Evolutionary conservation across 1,140 invertebrate species (phyloP).

Genomic region (Aricia agestis): DNA sequence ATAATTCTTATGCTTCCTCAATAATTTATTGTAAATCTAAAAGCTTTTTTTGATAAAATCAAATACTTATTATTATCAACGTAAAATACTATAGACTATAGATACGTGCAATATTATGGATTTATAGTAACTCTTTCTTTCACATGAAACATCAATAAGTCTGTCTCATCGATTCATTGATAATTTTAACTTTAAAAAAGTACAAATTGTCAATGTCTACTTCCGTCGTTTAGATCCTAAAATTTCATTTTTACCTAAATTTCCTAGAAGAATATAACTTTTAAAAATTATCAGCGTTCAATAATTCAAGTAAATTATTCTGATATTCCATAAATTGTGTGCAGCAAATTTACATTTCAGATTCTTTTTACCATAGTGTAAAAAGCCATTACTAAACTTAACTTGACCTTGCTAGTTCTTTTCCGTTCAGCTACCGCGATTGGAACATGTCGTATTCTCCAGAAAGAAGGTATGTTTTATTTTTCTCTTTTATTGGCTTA

Average conservation of each 20-base stretch:
- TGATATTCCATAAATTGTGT: slow-evolving; percentile 29
- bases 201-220: slow-evolving; percentile 30
- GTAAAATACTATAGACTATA: too few relatives aligned
- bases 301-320: slow-evolving; percentile 50
- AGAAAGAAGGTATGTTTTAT: slow-evolving; percentile 83
- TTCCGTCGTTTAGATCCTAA: slow-evolving; percentile 65
- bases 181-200: neutral
- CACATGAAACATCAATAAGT: neutral
- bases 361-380: slow-evolving; percentile 43
- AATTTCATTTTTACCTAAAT: slow-evolving; percentile 50
- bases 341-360: slow-evolving; percentile 29
- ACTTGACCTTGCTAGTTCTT: slow-evolving; percentile 80
- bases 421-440: slow-evolving; percentile 82
- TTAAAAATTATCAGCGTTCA: slow-evolving; percentile 37
- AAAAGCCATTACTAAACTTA: slow-evolving; percentile 67
- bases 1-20: too few relatives aligned
- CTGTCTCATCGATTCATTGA: slow-evolving; percentile 7
- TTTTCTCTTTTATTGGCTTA: slow-evolving; percentile 43
- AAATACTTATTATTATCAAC: too few relatives aligned
- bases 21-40: too few relatives aligned
- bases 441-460: slow-evolving; percentile 85
- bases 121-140: neutral
- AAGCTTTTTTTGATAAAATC: too few relatives aligned
- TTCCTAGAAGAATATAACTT: slow-evolving; percentile 32
- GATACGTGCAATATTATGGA: too few relatives aligned